A percentile compares a stretch with the other conserved stretches of the same genome.
Conservation (phyloP, 2,113 vertebrate genomes). For the Phoxinus phoxinus region DNA sequence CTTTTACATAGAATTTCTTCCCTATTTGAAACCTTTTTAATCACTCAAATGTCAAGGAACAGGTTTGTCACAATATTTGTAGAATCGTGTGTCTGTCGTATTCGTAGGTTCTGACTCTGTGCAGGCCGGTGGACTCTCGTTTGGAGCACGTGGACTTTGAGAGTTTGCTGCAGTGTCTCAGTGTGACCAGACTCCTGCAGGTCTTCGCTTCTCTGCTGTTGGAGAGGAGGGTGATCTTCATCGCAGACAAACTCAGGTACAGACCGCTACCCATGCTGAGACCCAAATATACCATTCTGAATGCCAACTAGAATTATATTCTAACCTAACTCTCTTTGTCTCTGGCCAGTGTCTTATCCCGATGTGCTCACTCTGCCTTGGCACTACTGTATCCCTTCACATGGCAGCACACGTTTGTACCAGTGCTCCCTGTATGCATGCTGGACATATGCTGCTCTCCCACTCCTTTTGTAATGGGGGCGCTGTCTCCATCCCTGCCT, state of each 20-base stretch:
- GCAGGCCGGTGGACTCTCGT: constrained; percentile 90
- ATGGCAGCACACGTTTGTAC: constrained; percentile 98
- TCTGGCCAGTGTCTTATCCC: constrained; percentile 85
- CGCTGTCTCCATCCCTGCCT: constrained; percentile 87
- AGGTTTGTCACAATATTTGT: not conserved
- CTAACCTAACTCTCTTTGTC: not conserved
- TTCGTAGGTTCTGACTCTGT: constrained; percentile 88
- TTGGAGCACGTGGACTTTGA: constrained; percentile 96
- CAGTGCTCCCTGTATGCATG: constrained; percentile 92
- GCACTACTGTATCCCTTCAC: constrained; percentile 95
- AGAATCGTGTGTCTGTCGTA: constrained; percentile 5
- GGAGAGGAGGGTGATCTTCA: constrained; percentile 95
- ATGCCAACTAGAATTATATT: not conserved
- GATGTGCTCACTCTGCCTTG: constrained; percentile 90
- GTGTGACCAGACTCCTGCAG: constrained; percentile 80
- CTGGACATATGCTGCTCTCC: constrained; percentile 97
- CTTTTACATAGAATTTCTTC: not conserved
- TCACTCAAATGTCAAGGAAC: not conserved
- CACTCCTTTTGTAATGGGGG: constrained; percentile 94
- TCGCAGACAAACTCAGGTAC: constrained; percentile 94
- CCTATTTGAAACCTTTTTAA: not conserved
- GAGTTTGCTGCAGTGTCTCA: constrained; percentile 89
- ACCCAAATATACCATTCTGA: not conserved
- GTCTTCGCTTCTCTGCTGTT: constrained; percentile 95
- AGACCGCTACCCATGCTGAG: not conserved